Conservation (phyloP, 2,888 invertebrate species). For the Temnothorax unifasciatus region DNA sequence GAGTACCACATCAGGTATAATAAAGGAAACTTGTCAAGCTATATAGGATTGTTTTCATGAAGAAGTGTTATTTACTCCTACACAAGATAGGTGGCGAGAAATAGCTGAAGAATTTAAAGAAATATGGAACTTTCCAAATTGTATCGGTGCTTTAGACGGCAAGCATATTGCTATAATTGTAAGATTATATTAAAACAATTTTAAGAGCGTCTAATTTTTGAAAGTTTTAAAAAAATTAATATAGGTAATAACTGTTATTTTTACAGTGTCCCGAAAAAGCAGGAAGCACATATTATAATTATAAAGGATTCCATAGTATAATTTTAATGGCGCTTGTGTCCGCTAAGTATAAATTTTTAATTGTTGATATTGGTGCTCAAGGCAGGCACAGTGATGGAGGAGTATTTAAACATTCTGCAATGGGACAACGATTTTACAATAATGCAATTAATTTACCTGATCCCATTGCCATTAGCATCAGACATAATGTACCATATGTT, state of each 20-base stretch:
- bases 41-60: background rate
- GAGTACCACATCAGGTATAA: background rate
- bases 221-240: no score
- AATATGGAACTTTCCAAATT: background rate
- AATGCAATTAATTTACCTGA: background rate
- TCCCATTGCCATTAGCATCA: background rate
- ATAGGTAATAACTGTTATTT: no score
- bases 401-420: slow-evolving; percentile 13
- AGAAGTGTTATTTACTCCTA: background rate
- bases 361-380: slow-evolving; percentile 23
- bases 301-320: no score
- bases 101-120: background rate
- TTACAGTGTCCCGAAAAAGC: no score
- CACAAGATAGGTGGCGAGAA: background rate
- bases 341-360: no score
- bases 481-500: slow-evolving; percentile 18
- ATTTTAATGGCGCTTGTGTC: no score
- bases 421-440: slow-evolving; percentile 24
- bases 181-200: background rate
- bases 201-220: no score
- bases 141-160: background rate
- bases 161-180: slow-evolving; percentile 3
- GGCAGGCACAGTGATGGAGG: slow-evolving; percentile 8
- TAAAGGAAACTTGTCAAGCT: background rate
- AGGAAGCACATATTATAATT: no score